Evolutionary conservation across 2,888 invertebrate species (phyloP), one percentile per base, ranked within the genome.

Genomic region (Trilocha varians): DNA sequence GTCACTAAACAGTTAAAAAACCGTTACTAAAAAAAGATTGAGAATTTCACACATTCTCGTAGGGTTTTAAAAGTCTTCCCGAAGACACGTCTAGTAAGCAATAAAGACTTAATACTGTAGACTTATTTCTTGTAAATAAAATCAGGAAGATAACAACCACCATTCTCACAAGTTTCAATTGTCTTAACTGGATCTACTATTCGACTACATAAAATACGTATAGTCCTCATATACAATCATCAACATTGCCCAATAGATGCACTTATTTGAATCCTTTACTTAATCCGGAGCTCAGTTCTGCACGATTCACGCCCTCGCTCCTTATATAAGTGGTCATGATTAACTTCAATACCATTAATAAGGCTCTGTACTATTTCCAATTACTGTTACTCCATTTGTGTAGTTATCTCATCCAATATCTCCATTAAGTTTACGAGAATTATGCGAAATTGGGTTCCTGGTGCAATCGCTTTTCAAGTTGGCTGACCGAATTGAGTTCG

Each of bases 261-360:
- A 25, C 25, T 25, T 25, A 11, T 25, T 25, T 25, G 25, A 11
- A 25, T 25, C 25, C 11, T 25, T 25, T 25, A 25, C 25, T 25
- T 25, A 25, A 25, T 25, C 25, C 25, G 2, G 6, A 25, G 25
- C 25, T 25, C 11, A 25, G 25, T 25, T 25, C 8, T 74, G 38
- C 42, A 36, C 38, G 34, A 25, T 25, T 25, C 25, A 25, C 25
- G 34, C 35, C 65, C 59, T 59, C 68, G 70, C 63, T 60, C 68
- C 67, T 58, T 63, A 61, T 67, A 74, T 62, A 65, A 64, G 62
- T 17, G 78, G 79, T 76, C 80, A 79, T 66, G 71, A 73, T 70
- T 48, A 72, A 74, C 66, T 65, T 68, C 69, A 15, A 71, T 70
- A 62, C 62, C 67, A 73, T 75, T 75, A 78, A 51, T 77, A 77